phyloP scores from a whole-genome alignment of 2,113 vertebrate genomes.

The Lepus americanus region DNA sequence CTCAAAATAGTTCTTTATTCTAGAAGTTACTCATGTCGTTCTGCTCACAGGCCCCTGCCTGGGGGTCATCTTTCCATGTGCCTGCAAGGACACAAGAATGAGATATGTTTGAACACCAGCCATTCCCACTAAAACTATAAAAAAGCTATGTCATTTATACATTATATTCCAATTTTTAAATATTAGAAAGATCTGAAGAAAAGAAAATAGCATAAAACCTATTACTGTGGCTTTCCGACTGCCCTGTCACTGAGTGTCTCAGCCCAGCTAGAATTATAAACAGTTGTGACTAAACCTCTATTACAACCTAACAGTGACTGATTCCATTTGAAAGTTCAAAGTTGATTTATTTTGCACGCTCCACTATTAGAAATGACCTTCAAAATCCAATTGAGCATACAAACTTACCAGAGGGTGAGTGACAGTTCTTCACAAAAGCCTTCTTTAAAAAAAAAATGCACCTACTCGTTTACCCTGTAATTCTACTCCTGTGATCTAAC shows the following conservation, averaged over 20 bases:
- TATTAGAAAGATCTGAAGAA: conserved; percentile 52
- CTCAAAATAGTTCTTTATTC: not conserved
- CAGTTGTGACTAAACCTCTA: conserved; percentile 39
- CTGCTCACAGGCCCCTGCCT: not conserved
- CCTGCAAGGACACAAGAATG: not conserved
- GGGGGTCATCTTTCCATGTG: not conserved
- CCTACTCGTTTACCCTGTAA: conserved; percentile 36
- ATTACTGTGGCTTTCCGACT: not conserved
- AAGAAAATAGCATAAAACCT: conserved; percentile 29
- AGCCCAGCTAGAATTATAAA: conserved; percentile 41
- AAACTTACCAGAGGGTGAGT: conserved; percentile 48
- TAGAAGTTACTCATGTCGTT: not conserved
- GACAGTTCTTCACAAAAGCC: conserved; percentile 59
- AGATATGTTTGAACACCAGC: not conserved
- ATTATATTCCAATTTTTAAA: not conserved
- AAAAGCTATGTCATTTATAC: conserved; percentile 1
- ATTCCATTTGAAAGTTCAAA: conserved; percentile 76
- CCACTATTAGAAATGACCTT: conserved; percentile 73
- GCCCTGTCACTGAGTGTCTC: not conserved
- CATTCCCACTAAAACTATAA: not conserved
- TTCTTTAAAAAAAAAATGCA: conserved; percentile 23
- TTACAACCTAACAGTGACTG: conserved; percentile 55
- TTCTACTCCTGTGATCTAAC: conserved; percentile 56
- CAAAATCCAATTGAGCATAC: conserved; percentile 65
- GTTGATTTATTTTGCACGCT: conserved; percentile 71